Percentiles rank a stretch among this genome's conserved stretches.
Conservation (phyloP, 2,113 vertebrate species). For the Chauna torquata region DNA sequence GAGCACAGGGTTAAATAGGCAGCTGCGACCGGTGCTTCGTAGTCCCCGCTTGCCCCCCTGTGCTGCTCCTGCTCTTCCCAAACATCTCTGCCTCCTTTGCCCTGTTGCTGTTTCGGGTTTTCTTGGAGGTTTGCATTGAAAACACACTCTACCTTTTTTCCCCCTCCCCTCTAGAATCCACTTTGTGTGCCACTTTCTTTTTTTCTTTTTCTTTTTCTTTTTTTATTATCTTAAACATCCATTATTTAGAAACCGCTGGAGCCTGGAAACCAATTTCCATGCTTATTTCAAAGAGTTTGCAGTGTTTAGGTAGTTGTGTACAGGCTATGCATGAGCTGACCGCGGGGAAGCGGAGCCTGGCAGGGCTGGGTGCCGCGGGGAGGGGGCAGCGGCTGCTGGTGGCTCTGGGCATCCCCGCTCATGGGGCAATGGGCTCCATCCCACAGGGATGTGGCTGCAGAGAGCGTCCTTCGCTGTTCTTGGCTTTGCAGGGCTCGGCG, state of each 20-base stretch:
- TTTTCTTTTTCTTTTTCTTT: background rate
- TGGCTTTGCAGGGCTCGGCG: conserved; percentile 3
- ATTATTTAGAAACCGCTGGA: conserved; percentile 79
- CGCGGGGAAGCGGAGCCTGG: background rate
- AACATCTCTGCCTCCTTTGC: background rate
- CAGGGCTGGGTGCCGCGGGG: background rate
- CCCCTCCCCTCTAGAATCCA: background rate
- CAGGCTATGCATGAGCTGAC: conserved; percentile 26
- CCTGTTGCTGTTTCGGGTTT: background rate
- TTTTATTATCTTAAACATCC: conserved; percentile 73
- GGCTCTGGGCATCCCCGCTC: rapidly evolving
- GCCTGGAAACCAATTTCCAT: conserved; percentile 78
- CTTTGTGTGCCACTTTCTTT: conserved; percentile 23
- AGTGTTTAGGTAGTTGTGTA: conserved; percentile 44
- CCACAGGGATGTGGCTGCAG: rapidly evolving
- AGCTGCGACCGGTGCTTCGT: background rate
- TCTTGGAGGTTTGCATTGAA: background rate
- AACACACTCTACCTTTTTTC: background rate
- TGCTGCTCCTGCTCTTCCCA: background rate
- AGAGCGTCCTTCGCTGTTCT: background rate
- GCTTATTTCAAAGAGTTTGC: conserved; percentile 72
- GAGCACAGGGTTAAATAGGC: background rate
- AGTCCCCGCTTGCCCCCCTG: background rate
- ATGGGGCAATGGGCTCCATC: background rate
- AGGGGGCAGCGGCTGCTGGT: background rate